Percentiles rank a stretch among this genome's conserved stretches.
Evolutionary conservation across 2,797 vertebrate species (phyloP).

Genomic region (Urocyon cinereoargenteus): DNA sequence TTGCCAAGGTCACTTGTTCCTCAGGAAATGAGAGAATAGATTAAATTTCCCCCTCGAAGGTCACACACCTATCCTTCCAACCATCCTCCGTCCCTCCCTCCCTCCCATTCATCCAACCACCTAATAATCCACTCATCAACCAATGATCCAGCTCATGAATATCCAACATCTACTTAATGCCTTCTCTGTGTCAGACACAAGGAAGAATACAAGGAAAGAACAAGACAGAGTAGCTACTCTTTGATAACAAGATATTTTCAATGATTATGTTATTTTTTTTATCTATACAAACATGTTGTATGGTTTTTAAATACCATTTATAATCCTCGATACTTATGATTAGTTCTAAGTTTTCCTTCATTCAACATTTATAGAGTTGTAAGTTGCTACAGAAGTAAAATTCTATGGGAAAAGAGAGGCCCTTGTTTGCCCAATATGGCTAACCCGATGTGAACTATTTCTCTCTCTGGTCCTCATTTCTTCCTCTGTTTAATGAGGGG

Average conservation of each 20-base stretch:
- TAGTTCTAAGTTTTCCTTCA: neutral
- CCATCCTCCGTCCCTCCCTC: neutral
- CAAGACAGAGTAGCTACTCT: neutral
- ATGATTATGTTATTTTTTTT: neutral
- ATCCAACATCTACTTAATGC: neutral
- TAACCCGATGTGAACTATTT: neutral
- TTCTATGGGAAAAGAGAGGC: neutral
- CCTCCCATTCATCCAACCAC: neutral
- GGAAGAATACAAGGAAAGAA: neutral
- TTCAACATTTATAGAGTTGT: neutral
- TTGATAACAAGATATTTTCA: neutral
- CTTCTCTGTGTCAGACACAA: neutral
- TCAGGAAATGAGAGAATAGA: conserved; percentile 38
- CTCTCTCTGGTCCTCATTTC: neutral
- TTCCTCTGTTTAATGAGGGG: neutral
- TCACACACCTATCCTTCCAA: neutral
- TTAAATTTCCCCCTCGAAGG: conserved; percentile 20
- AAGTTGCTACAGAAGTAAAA: neutral
- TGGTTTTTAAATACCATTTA: neutral
- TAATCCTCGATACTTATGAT: neutral
- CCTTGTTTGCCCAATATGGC: neutral
- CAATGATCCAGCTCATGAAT: neutral
- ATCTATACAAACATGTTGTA: neutral
- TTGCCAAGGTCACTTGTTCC: neutral
- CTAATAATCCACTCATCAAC: neutral